phyloP scores from a whole-genome alignment of 2,888 invertebrate species.

The Cacoxenus indagator region DNA sequence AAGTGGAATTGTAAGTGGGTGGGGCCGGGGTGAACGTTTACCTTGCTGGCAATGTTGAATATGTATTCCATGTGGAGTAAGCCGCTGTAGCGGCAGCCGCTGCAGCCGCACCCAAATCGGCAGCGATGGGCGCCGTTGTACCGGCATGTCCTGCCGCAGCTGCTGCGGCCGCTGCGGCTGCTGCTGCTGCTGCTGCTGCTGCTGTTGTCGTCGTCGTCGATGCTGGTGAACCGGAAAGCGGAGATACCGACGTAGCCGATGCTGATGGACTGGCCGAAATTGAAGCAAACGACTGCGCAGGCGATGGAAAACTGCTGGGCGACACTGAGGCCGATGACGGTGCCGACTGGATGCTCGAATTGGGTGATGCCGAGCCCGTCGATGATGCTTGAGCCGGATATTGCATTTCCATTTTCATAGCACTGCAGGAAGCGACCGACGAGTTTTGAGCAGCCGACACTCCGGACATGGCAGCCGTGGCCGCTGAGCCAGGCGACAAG shows the following conservation, averaged over 20 bases:
- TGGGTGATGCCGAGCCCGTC: constrained; percentile 68
- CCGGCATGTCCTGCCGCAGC: constrained; percentile 38
- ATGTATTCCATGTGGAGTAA: constrained; percentile 64
- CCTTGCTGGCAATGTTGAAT: constrained; percentile 64
- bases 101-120: constrained; percentile 61
- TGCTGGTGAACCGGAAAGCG: constrained; percentile 48
- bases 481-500: too few relatives aligned
- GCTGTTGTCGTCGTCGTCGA: constrained; percentile 14
- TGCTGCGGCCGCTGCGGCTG: constrained; percentile 23
- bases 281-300: constrained; percentile 66
- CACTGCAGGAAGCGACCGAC: constrained; percentile 29
- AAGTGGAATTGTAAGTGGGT: not conserved
- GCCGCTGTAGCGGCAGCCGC: constrained; percentile 55
- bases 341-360: constrained; percentile 67
- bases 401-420: constrained; percentile 65
- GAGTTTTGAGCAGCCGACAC: not conserved
- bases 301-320: constrained; percentile 68
- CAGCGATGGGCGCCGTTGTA: constrained; percentile 47
- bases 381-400: constrained; percentile 70
- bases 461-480: constrained; percentile 13
- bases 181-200: constrained; percentile 36
- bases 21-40: constrained; percentile 36
- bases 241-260: constrained; percentile 49
- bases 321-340: constrained; percentile 69
- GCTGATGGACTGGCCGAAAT: constrained; percentile 61